phyloP scores from a whole-genome alignment of 2,797 vertebrate genomes.

The Echiichthys vipera region DNA sequence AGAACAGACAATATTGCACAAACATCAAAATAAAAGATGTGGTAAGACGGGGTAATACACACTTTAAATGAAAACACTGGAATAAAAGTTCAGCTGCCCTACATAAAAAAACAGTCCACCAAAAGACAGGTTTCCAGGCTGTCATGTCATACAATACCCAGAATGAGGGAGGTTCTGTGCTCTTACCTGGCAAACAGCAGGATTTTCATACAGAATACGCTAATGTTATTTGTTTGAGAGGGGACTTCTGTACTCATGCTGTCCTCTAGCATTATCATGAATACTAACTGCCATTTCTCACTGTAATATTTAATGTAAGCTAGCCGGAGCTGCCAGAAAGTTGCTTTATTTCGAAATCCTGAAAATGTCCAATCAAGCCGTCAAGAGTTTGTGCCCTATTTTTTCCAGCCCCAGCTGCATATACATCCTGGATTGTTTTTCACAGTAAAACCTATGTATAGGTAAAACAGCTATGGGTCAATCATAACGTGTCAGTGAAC shows the following conservation, averaged over 20 bases:
- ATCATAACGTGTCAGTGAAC: background rate
- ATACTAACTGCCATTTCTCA: background rate
- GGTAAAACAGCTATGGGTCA: background rate
- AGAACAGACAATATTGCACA: background rate
- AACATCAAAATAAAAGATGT: background rate
- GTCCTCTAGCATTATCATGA: too few species aligned
- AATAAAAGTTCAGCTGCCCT: background rate
- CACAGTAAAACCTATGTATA: background rate
- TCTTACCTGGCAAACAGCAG: background rate
- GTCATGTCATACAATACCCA: background rate
- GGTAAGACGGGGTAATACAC: accelerated
- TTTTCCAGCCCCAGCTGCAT: background rate
- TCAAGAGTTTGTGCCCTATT: background rate
- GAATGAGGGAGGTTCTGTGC: background rate
- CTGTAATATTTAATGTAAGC: background rate
- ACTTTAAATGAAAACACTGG: background rate
- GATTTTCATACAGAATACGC: background rate
- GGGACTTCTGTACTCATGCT: background rate
- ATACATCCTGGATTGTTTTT: too few species aligned
- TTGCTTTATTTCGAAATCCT: background rate
- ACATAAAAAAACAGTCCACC: background rate
- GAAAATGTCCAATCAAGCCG: background rate
- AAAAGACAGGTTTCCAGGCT: background rate
- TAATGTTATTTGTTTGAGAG: background rate
- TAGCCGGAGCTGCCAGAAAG: background rate